Evolutionary conservation across 1,140 invertebrate species (phyloP), one percentile per base, ranked within the genome.

Genomic region (Apolygus lucorum): DNA sequence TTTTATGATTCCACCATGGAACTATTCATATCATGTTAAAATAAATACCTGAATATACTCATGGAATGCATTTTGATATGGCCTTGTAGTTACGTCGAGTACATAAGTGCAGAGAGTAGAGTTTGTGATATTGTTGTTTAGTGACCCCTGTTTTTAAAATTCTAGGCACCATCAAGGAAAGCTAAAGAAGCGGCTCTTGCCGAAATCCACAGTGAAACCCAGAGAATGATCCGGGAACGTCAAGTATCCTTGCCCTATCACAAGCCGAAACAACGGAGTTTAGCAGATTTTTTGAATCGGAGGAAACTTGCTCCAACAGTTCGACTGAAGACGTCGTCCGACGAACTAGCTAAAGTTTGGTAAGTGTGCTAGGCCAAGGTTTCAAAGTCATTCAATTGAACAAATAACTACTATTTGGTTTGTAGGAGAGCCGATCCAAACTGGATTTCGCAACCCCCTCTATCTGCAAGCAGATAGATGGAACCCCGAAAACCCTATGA

Each of bases 211-310:
- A 84, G 82, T 74, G 83, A 84, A 76, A 81, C 79, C 2, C 88
- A 90, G 77, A 78, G 88, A 34, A 84, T 89, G 79, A 72, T 88
- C 1, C 78, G 90, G 75, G 88, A 91, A 78, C 84, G 84, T 52
- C 76, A 82, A 70, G 79, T 91, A 52, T 85, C 84, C 54, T 76
- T 93, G 14, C 90, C 91, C 1, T 92, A 92, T 79, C 90, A 92
- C 77, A 83, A 82, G 73, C 90, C 91, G 22, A 88, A 87, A 74
- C 84, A 88, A 72, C 80, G 86, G 52, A 85, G 84, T 21, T 78
- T 93, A 1, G 82, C 87, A 76, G 90, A 91, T 79, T 92, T 85
- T 82, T 82, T 91, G 0, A 79, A 80, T 69, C 73, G 81, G 72
- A 75, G 78, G 24, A 76, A 75, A 67, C 63, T 71, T 21, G 72